A percentile compares a stretch with the other conserved stretches of the same genome.
Evolutionary conservation across 2,888 invertebrate genomes (phyloP).

Genomic region (Quadroppia sp.): DNA sequence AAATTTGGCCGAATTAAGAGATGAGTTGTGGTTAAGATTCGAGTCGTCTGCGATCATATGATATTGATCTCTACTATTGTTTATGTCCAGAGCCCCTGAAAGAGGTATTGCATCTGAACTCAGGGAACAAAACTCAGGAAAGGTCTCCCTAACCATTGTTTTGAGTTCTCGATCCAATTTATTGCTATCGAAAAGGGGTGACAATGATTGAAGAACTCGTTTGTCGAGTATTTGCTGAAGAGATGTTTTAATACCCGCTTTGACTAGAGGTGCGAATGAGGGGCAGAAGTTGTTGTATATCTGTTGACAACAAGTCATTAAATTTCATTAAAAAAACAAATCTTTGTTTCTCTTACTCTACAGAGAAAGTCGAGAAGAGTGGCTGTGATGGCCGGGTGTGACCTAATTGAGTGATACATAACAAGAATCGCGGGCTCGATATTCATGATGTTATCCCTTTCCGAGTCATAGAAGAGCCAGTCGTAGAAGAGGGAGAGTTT

Average conservation of each 20-base stretch:
- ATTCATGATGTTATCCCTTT: slow-evolving; percentile 91
- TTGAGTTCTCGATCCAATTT: slow-evolving; percentile 78
- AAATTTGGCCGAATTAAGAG: slow-evolving; percentile 64
- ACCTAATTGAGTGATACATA: slow-evolving; percentile 88
- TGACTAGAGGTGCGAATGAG: slow-evolving; percentile 70
- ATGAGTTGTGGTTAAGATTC: slow-evolving; percentile 10
- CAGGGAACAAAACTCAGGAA: slow-evolving; percentile 79
- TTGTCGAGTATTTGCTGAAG: slow-evolving; percentile 82
- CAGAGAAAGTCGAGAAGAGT: slow-evolving; percentile 85
- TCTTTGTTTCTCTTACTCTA: slow-evolving; percentile 56
- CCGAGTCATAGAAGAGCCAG: slow-evolving; percentile 85
- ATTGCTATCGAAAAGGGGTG: slow-evolving; percentile 79
- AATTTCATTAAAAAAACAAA: background rate
- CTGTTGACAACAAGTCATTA: too few relatives aligned
- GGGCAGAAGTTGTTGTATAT: slow-evolving; percentile 84
- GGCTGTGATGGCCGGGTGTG: slow-evolving; percentile 83
- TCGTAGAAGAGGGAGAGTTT: slow-evolving; percentile 88
- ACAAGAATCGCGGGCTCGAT: slow-evolving; percentile 87
- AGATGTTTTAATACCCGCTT: slow-evolving; percentile 74
- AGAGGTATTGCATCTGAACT: slow-evolving; percentile 56
- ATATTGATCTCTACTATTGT: background rate
- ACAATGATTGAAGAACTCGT: slow-evolving; percentile 76
- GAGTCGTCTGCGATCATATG: background rate
- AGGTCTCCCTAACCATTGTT: slow-evolving; percentile 78
- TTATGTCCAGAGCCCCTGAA: background rate